Base-by-base conservation (phyloP, 2,888 invertebrate species). In the Campoplex nolae region DNA sequence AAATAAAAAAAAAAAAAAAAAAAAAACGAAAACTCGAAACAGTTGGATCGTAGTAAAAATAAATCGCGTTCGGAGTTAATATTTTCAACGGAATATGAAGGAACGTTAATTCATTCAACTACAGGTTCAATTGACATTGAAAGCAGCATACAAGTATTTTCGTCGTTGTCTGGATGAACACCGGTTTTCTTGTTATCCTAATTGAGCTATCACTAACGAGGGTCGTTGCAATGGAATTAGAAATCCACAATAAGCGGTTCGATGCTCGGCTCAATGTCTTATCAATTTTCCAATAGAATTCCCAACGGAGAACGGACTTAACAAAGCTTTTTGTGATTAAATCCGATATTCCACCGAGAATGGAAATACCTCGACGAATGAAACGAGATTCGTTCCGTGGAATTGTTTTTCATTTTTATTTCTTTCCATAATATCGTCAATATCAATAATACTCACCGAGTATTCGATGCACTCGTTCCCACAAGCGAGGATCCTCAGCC, bases 381-480 rank as follows among this genome's bases (percentile, higher is more conserved):
- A 45, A 56, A 45, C 79, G 62, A 3, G 70, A 77, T 62, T 48
- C 48, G 38, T 32, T 51, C 56, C 48, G 38, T 32, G 62, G 4
- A 32, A 32, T 16, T 28, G 13, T 58, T 67, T 32, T 56, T 78
- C 51, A 23, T 23, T 38, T 68, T 70, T 32, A 48, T 78, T 32
- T 54, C 42, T 65, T 84, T 77, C 51, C 70, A 51, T 54, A 78
- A 76, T 65, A 9, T 45, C 68, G 65, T 73, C 35, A 56, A 62
- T 65, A 71, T 54, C 73, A 70, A n/a, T 68, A 35, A 88, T 90
- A 92, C 94, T 93, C 91, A 94, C 94, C 89, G 75, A 94, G 90
- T 78, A 93, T 88, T 70, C 91, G 90, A 85, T 93, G 92, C 82
- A 92, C 89, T 51, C 90, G 91, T 54, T 92, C 89, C 93, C 92